phyloP scores from a whole-genome alignment of 2,113 vertebrate species.

The Eubucco bourcierii region DNA sequence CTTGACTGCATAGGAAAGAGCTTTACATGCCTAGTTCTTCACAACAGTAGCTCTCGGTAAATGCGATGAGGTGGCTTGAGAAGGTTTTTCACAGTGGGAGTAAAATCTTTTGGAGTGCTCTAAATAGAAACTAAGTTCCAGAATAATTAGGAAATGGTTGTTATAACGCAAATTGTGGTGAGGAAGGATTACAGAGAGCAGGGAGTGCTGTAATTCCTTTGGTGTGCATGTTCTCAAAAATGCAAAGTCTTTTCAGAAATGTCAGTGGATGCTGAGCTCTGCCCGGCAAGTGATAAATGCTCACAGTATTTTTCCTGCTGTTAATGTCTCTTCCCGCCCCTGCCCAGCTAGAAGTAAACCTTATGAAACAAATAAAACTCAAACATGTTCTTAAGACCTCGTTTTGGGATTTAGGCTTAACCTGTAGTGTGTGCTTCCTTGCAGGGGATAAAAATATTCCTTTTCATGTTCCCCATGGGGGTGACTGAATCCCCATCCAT shows the following conservation, averaged over 20 bases:
- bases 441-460: background rate
- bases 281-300: background rate
- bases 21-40: background rate
- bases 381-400: background rate
- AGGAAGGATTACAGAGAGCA: background rate
- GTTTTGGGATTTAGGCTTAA: background rate
- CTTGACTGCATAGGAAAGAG: background rate
- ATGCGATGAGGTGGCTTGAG: background rate
- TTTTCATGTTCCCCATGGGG: too few relatives aligned
- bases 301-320: background rate
- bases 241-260: background rate
- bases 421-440: background rate
- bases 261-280: background rate
- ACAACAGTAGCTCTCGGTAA: background rate
- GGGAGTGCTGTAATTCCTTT: background rate
- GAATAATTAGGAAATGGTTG: conserved; percentile 15
- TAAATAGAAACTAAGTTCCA: background rate
- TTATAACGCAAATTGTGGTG: background rate
- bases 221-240: background rate
- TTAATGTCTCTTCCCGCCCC: background rate
- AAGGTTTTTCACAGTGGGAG: background rate
- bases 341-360: background rate
- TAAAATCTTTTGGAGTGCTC: background rate
- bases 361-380: background rate
- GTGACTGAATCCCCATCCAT: too few relatives aligned